These are phyloP conservation scores for Merops nubicus DNA, from an alignment of 2,113 vertebrate species.

Conservation along the genomic window DNA sequence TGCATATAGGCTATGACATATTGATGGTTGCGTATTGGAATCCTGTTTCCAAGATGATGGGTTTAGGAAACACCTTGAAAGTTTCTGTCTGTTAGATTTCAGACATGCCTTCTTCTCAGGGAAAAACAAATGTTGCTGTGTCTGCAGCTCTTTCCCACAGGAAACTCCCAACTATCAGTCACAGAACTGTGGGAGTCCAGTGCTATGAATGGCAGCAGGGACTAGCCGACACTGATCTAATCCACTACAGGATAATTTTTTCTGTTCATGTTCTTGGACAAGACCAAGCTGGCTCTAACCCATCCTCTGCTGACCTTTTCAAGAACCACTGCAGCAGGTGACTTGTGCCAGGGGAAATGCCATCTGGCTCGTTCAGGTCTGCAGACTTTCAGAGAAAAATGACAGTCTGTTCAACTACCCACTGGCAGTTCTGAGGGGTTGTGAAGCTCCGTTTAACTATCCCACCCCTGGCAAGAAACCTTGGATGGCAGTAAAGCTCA, in stretches of 20 bases:
- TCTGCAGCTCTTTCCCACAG: not conserved
- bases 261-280: not conserved
- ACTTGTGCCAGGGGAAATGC: not conserved
- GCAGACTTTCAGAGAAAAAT: not conserved
- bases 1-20: too few relatives aligned
- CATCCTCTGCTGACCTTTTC: not conserved
- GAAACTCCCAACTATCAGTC: not conserved
- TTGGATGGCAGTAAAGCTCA: not conserved
- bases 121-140: not conserved
- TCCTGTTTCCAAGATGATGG: not conserved
- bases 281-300: not conserved
- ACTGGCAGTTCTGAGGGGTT: not conserved
- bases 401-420: not conserved
- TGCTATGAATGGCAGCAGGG: not conserved
- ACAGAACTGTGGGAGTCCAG: not conserved
- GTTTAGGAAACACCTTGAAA: not conserved
- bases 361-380: not conserved
- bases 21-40: rapidly evolving
- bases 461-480: not conserved
- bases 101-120: not conserved
- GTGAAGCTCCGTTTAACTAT: not conserved
- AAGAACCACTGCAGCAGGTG: not conserved
- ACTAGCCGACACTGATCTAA: not conserved
- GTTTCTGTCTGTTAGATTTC: not conserved
- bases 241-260: not conserved